Evolutionary conservation across 2,888 invertebrate genomes (phyloP), one percentile per base, ranked within the genome.

Genomic region (Nysson spinosus): DNA sequence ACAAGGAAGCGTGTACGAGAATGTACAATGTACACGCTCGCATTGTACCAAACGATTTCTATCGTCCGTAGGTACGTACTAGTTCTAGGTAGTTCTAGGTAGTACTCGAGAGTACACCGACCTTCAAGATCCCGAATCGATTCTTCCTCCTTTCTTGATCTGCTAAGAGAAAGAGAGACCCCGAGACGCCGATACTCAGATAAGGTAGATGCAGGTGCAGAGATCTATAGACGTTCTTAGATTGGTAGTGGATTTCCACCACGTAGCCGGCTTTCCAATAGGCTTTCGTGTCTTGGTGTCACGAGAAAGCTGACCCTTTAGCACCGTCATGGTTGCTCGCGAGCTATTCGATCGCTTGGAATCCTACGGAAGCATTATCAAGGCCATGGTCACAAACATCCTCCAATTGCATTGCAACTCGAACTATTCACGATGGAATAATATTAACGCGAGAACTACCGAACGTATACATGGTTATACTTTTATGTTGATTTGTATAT

Each of bases 1-100:
- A 67, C 66, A 67, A 60, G 67, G 67, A 67, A 67, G 66, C 58
- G 5, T n/a, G n/a, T n/a, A n/a, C n/a, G n/a, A n/a, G n/a, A n/a
- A n/a, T n/a, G 39, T 28, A 26, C 35, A 14, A 32, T 16, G 58
- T 30, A 30, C 57, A 44, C 54, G 67, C 14, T 39, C 66, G 20
- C 28, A 30, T 56, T 39, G 42, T 46, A 37, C 43, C 55, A 42
- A 57, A 60, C 49, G 62, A 69, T 67, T 69, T 69, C 67, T 60
- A 69, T 69, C 61, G 39, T 44, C 16, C 14, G 24, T 14, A 20
- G 20, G 11, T 11, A 40, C 49, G 52, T 49, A 52, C 42, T 47
- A 49, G 43, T 42, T 47, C 47, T 42, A 56, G 44, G 22, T 46
- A 43, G 22, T 44, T 42, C 43, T 50, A 46, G n/a, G n/a, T n/a